Evolutionary conservation across 1,140 invertebrate species (phyloP), one percentile per base, ranked within the genome.

Genomic region (Sarcophaga peregrina): DNA sequence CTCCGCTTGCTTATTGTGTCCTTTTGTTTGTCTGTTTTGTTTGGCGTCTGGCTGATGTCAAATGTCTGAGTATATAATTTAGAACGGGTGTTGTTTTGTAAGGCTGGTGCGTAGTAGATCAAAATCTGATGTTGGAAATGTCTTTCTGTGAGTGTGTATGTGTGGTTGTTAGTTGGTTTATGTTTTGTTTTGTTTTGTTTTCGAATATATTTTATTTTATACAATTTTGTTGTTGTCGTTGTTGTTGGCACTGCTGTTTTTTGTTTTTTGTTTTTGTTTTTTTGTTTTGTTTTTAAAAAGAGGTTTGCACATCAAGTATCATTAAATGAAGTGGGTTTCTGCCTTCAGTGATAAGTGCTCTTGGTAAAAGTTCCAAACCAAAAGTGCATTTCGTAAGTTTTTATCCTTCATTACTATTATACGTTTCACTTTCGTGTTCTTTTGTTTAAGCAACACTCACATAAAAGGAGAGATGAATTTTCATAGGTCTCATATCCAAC

Each of bases 301-400:
- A 81, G 58, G 52, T 68, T 81, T 88, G 88, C 87, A 78, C 75
- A 78, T 78, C 75, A 87, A 89, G 88, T 89, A 88, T 89, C 88
- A 89, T 89, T 89, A 89, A 89, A 89, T 88, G 86, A 89, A 89
- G 88, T 89, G 88, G 88, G 87, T 89, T 89, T 86, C 75, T 89
- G 75, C 75, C 75, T 86, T 86, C 87, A 88, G 87, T 88, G 87
- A 87, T 78, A 86, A 88, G 87, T 85, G 88, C 87, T 85, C 87
- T 89, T 89, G 87, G 88, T 87, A 89, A 89, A 89, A 88, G 88
- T 89, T 89, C 88, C 88, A 89, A 87, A 78, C 75, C 75, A 78
- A 78, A 78, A 78, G 75, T 78, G 75, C 75, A 78, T 78, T 78
- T 78, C 75, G 75, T 78, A 47, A 78, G 75, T 78, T 78, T 78